Base-by-base conservation (phyloP, 2,888 invertebrate species). In the Agapetus fuscipes region DNA sequence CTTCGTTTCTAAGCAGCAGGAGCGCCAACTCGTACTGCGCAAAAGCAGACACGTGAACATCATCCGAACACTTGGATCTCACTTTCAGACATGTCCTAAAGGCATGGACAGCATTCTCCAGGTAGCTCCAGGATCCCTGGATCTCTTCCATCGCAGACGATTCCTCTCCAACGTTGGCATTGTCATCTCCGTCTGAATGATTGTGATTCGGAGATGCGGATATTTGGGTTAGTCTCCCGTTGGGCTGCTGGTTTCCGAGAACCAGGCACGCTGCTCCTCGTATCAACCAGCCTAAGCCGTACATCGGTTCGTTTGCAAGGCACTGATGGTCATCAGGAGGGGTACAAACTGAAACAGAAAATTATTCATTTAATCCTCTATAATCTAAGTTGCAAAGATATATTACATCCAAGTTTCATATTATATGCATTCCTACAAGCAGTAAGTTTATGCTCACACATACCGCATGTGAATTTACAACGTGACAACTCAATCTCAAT, bases 1-100 rank as follows among this genome's bases (percentile, higher is more conserved):
- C 53, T 17, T 57, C 52, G 36, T 59, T 54, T 52, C 58, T 61
- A 37, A 66, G 54, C 29, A 73, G 55, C 17, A 75, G 54, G 11
- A 63, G 58, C 3, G 77, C 80, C 31, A 80, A 57, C 54, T 81
- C 80, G 54, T 75, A 80, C 37, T 72, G 62, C 12, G 78, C 73
- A 55, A 76, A 80, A 3, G 78, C 79, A 34, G 77, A 71, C 38
- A 80, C 59, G 53, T 80, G 78, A 36, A 64, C 54, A 52, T 74
- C 72, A 13, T 59, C 56, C 2, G 55, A 54, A 40, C 44, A 34
- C 34, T 49, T 42, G 17, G 46, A 52, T 39, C 64, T 50, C 37
- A 53, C 41, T 24, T 57, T 54, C 41, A 63, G 50, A 51, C 67
- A 63, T 37, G 54, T 52, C 47, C 60, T 53, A 45, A 66, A 68